Evolutionary conservation across 2,113 vertebrate genomes (phyloP), one percentile per base, ranked within the genome.

Genomic region (Brachypteracias leptosomus): DNA sequence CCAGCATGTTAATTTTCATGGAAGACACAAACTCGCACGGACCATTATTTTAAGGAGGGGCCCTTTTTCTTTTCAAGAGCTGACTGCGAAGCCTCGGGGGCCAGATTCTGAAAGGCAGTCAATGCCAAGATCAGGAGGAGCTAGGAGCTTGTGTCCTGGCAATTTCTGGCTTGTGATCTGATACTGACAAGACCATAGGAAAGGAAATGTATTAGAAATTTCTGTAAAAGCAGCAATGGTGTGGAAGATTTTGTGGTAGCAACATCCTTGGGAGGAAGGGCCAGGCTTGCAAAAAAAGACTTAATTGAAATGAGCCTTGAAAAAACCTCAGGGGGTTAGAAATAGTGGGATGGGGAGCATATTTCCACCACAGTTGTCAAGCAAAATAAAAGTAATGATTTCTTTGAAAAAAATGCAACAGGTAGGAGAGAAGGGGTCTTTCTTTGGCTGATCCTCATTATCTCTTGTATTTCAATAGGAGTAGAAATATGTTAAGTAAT

Each of bases 1-100:
- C 95, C 95, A 96, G 92, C 88, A 95, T 93, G 90, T 83, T 96
- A 88, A 97, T 96, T 96, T 96, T 91, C 42, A 28, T 88, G 68
- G 67, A 96, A 95, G 90, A 90, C 68, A 88, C 93, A 90, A 90
- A 88, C 92, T 96, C 94, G 59, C 93, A 97, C 24, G 47, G 95
- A 65, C 65, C 87, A 70, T 97, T 88, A 92, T 96, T 97, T 95
- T 84, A 93, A 78, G 95, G 88, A 86, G 93, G 90, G n/a, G 85
- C 38, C n/a, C 35, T 85, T 86, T 84, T 90, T 24, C 25, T 95
- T 94, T 93, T 54, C 35, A 70, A 18, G 81, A 91, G 85, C 91
- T 95, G 93, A 97, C 89, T 96, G 91, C 28, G 72, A 92, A 89
- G 95, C 96, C 94, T 92, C 52, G 49, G 93, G 95, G 93, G 52